These are phyloP conservation scores for Ispidina lecontei DNA, from an alignment of 2,797 vertebrate species.

Conservation along the genomic window DNA sequence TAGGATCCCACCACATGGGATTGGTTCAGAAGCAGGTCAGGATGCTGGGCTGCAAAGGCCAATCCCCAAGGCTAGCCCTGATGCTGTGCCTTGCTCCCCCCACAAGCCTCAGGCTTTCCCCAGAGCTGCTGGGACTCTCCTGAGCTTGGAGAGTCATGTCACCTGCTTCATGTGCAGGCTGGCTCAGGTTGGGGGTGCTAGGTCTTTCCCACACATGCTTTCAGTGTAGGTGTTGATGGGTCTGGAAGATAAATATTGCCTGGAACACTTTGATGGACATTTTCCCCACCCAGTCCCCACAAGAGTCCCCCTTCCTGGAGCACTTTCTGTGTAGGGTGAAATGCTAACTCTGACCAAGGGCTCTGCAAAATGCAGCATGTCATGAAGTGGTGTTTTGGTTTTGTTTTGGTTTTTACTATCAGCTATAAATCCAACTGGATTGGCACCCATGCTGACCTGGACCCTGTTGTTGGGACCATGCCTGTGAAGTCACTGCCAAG, in stretches of 20 bases:
- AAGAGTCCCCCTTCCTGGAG: background rate
- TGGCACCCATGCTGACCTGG: background rate
- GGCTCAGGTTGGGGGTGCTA: background rate
- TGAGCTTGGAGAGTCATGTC: background rate
- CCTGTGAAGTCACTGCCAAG: background rate
- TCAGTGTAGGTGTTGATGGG: background rate
- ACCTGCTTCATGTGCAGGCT: fast-evolving
- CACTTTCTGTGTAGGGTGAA: background rate
- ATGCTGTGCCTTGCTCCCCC: fast-evolving
- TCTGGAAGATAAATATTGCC: background rate
- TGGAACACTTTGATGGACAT: background rate
- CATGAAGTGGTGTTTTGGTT: background rate
- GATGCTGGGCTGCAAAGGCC: background rate
- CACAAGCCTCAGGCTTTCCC: background rate
- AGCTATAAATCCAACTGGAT: background rate
- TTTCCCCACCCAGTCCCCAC: background rate
- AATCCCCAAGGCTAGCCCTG: background rate
- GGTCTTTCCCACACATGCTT: background rate
- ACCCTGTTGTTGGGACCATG: fast-evolving
- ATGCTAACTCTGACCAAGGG: background rate
- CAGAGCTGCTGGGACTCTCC: background rate
- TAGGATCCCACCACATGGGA: background rate
- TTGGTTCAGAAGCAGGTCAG: background rate
- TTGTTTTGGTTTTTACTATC: background rate
- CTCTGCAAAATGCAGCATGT: background rate